Conservation (phyloP, 53 echinoderm and acorn worm genomes). For the Actinopyga echinites region DNA sequence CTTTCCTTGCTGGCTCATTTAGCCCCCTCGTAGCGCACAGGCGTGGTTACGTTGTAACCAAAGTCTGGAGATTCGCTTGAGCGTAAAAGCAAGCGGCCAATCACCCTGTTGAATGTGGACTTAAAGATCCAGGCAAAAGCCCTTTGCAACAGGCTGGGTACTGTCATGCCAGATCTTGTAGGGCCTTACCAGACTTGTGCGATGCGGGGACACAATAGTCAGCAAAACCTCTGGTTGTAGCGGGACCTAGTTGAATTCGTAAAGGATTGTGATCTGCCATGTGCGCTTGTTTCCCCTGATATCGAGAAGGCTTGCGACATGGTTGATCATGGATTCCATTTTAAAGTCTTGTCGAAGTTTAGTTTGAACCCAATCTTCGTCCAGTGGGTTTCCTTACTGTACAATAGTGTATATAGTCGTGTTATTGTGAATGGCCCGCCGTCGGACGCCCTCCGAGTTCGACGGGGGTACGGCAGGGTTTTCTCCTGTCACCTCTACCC, state of each 20-base stretch:
- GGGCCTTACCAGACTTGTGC: too few species aligned
- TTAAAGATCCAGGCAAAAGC: too few species aligned
- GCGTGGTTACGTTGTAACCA: not conserved
- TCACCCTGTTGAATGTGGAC: too few species aligned
- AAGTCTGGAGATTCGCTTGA: not conserved
- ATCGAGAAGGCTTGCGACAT: conserved; percentile 38
- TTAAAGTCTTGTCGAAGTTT: too few species aligned
- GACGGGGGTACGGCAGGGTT: not conserved
- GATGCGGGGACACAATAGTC: not conserved
- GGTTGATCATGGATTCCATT: conserved; percentile 2
- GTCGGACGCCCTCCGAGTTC: too few species aligned
- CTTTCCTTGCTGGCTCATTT: not conserved
- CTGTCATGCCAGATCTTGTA: too few species aligned
- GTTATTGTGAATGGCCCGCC: too few species aligned
- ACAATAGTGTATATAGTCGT: too few species aligned
- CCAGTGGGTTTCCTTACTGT: too few species aligned
- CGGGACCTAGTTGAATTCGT: not conserved
- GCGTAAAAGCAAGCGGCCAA: too few species aligned
- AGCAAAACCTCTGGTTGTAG: conserved; percentile 45
- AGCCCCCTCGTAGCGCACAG: not conserved
- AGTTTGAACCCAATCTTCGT: too few species aligned
- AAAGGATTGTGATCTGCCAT: not conserved
- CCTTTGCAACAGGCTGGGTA: too few species aligned
- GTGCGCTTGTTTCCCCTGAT: conserved; percentile 6
- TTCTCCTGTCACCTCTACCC: not conserved